Conservation (phyloP, 2,888 invertebrate genomes). For the Aporophyla lueneburgensis region DNA sequence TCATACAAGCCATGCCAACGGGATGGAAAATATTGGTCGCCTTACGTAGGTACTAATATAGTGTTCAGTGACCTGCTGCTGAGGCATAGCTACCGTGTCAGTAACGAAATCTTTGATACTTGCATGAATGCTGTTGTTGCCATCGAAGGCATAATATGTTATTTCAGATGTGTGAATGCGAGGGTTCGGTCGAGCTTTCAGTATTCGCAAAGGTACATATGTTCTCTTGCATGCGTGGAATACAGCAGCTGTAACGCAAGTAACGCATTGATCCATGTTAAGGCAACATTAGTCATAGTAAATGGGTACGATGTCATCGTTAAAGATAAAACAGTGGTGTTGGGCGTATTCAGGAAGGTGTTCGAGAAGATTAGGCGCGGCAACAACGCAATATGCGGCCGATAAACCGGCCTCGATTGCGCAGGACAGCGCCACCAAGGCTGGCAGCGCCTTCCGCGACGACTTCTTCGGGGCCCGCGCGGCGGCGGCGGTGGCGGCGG, state of each 20-base stretch:
- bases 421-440: slow-evolving; percentile 90
- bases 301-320: slow-evolving; percentile 74
- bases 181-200: background rate
- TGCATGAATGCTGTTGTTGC: slow-evolving; percentile 2
- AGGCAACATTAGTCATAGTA: slow-evolving; percentile 60
- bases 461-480: slow-evolving; percentile 85
- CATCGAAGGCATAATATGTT: background rate
- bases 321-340: slow-evolving; percentile 76
- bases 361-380: slow-evolving; percentile 85
- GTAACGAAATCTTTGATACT: slow-evolving; percentile 4
- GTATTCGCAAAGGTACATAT: background rate
- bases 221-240: slow-evolving; percentile 16
- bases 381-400: slow-evolving; percentile 84
- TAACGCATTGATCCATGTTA: slow-evolving; percentile 30
- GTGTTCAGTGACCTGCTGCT: slow-evolving; percentile 11
- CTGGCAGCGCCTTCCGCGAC: slow-evolving; percentile 88
- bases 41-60: background rate
- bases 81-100: background rate
- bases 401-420: slow-evolving; percentile 89
- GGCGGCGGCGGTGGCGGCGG: slow-evolving; percentile 70
- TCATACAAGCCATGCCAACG: slow-evolving; percentile 23
- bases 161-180: background rate
- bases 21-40: slow-evolving; percentile 22
- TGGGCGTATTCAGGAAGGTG: slow-evolving; percentile 78
- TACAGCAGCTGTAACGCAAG: slow-evolving; percentile 13